A percentile compares a stretch with the other conserved stretches of the same genome.
These are phyloP conservation scores for Leptestheria dahalacensis DNA, from an alignment of 1,140 invertebrate genomes.

Conservation along the genomic window DNA sequence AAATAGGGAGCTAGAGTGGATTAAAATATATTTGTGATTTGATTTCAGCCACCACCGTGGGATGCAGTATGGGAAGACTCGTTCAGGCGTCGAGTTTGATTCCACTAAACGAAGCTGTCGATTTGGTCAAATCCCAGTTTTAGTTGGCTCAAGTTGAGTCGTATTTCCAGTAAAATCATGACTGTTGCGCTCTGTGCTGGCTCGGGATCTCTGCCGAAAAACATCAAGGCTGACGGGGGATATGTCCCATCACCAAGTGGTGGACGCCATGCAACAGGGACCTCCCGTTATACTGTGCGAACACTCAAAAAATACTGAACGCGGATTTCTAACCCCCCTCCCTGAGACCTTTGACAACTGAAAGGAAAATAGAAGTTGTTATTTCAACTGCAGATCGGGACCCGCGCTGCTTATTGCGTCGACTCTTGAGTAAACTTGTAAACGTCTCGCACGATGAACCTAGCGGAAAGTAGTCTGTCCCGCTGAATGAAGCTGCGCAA, in stretches of 20 bases:
- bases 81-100: slow-evolving; percentile 29
- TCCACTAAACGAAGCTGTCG: slow-evolving; percentile 43
- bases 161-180: slow-evolving; percentile 26
- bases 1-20: too few relatives aligned
- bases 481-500: slow-evolving; percentile 73
- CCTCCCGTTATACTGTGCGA: slow-evolving; percentile 75
- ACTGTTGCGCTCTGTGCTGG: slow-evolving; percentile 76
- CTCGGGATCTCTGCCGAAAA: slow-evolving; percentile 59
- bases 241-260: slow-evolving; percentile 87
- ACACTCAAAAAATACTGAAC: slow-evolving; percentile 89
- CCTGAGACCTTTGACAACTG: slow-evolving; percentile 32
- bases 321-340: slow-evolving; percentile 60
- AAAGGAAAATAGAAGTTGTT: slow-evolving; percentile 42
- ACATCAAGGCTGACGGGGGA: slow-evolving; percentile 62
- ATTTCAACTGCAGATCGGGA: slow-evolving; percentile 59
- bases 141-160: slow-evolving; percentile 43
- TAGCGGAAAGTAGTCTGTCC: slow-evolving; percentile 44
- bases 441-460: slow-evolving; percentile 45
- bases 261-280: slow-evolving; percentile 65
- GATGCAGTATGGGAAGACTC: slow-evolving; percentile 45
- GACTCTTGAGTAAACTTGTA: slow-evolving; percentile 35
- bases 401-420: slow-evolving; percentile 37
- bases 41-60: slow-evolving; percentile 26
- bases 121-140: slow-evolving; percentile 53
- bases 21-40: too few relatives aligned